phyloP scores from a whole-genome alignment of 2,888 invertebrate species.

The Apeira syringaria region DNA sequence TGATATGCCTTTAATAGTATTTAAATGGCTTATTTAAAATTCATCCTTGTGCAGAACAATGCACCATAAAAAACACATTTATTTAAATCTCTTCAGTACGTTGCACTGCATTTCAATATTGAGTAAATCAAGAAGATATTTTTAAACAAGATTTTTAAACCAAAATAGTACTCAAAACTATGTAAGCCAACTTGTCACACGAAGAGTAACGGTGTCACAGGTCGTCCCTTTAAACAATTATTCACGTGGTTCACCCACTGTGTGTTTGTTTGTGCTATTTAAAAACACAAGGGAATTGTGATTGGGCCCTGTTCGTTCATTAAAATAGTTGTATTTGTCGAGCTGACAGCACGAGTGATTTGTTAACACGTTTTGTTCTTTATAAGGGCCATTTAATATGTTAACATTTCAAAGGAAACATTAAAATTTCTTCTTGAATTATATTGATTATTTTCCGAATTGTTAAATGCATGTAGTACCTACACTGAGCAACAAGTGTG shows the following conservation, averaged over 20 bases:
- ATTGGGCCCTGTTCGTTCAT: conserved; percentile 67
- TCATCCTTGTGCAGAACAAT: conserved; percentile 16
- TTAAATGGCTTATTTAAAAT: conserved; percentile 15
- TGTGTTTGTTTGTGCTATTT: conserved; percentile 55
- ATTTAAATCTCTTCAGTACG: conserved; percentile 6
- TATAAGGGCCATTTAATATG: conserved; percentile 16
- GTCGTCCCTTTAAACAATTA: conserved; percentile 42
- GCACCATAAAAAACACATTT: conserved; percentile 14
- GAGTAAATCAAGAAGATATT: conserved; percentile 5
- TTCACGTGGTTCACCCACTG: conserved; percentile 50
- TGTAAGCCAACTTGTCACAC: conserved; percentile 6
- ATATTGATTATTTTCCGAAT: no score
- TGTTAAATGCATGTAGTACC: no score
- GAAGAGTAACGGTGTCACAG: conserved; percentile 34
- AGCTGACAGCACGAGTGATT: conserved; percentile 64
- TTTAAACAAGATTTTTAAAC: not conserved
- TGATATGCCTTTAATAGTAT: conserved; percentile 7
- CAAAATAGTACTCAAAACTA: not conserved
- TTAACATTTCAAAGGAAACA: conserved; percentile 17
- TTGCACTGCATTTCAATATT: conserved; percentile 9
- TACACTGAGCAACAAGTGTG: no score
- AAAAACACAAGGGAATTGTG: conserved; percentile 59
- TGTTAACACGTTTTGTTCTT: conserved; percentile 59
- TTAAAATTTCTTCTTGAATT: not conserved
- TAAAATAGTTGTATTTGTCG: conserved; percentile 75